Percentiles rank a stretch among this genome's conserved stretches.
Conservation (phyloP, 2,888 invertebrate species). For the Pachydiplax longipennis region DNA sequence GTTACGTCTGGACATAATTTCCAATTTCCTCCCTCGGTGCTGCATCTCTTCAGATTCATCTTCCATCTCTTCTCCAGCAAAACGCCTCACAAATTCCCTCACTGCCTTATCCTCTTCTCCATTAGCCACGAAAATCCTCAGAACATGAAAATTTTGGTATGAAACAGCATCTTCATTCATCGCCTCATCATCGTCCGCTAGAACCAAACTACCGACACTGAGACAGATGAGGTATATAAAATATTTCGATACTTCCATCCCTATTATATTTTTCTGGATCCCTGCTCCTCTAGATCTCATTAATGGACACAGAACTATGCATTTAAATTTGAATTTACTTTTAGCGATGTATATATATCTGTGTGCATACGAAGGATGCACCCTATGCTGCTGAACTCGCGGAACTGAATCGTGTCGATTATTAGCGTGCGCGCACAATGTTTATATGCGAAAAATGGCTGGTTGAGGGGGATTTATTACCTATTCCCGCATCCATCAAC, state of each 20-base stretch:
- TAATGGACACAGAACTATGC: too few species aligned
- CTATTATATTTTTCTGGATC: neutral
- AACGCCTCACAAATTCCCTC: neutral
- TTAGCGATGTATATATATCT: neutral
- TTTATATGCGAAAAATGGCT: neutral
- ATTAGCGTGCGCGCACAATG: neutral
- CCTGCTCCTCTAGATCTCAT: neutral
- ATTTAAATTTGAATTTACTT: neutral
- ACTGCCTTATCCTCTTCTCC: neutral
- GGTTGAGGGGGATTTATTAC: neutral
- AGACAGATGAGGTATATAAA: neutral
- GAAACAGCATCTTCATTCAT: neutral
- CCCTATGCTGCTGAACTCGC: neutral
- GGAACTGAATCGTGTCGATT: neutral
- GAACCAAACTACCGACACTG: neutral
- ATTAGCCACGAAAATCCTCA: neutral
- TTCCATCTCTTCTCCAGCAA: neutral
- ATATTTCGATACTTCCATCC: neutral
- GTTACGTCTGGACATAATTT: conserved; percentile 19
- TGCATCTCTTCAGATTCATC: neutral
- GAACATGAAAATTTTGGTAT: conserved; percentile 15
- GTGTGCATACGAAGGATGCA: neutral
- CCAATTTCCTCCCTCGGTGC: neutral
- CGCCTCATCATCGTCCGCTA: neutral
- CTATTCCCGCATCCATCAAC: neutral